These are phyloP conservation scores for Cephus sareptanus DNA, from an alignment of 2,888 invertebrate genomes.

Conservation along the genomic window DNA sequence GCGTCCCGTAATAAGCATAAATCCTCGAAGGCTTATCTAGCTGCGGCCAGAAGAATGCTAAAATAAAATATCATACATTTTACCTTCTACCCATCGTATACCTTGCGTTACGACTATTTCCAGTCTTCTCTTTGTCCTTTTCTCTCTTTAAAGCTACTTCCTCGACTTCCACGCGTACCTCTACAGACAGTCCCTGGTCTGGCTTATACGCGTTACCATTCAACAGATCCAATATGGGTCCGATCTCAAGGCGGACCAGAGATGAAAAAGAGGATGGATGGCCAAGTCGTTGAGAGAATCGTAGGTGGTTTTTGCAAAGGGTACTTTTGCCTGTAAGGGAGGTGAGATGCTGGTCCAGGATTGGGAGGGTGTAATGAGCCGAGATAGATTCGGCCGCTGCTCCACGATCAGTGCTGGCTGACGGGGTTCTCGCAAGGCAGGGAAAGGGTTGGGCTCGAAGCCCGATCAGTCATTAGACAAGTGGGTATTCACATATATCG, in stretches of 20 bases:
- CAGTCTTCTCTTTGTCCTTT: neutral
- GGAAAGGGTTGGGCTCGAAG: slow-evolving; percentile 62
- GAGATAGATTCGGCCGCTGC: slow-evolving; percentile 46
- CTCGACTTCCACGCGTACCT: neutral
- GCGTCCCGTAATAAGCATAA: slow-evolving; percentile 64
- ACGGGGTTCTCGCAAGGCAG: slow-evolving; percentile 26
- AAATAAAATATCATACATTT: slow-evolving; percentile 65
- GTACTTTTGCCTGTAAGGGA: slow-evolving; percentile 40
- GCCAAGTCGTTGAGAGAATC: slow-evolving; percentile 18
- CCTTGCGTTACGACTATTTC: neutral
- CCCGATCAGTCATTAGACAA: slow-evolving; percentile 67
- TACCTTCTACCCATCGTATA: slow-evolving; percentile 50
- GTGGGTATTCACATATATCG: slow-evolving; percentile 66
- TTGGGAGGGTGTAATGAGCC: slow-evolving; percentile 57
- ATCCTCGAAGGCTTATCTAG: slow-evolving; percentile 65
- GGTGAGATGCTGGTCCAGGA: slow-evolving; percentile 49
- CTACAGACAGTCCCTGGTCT: neutral
- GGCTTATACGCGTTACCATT: neutral
- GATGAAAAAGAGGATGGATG: slow-evolving; percentile 15
- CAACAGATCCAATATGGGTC: neutral
- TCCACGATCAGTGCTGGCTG: slow-evolving; percentile 4
- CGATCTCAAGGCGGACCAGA: neutral
- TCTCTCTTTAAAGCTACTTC: neutral
- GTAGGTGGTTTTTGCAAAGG: slow-evolving; percentile 34
- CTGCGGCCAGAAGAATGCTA: slow-evolving; percentile 63